Base-by-base conservation (phyloP, 1,140 invertebrate genomes). In the Hydropsyche tenuis region DNA sequence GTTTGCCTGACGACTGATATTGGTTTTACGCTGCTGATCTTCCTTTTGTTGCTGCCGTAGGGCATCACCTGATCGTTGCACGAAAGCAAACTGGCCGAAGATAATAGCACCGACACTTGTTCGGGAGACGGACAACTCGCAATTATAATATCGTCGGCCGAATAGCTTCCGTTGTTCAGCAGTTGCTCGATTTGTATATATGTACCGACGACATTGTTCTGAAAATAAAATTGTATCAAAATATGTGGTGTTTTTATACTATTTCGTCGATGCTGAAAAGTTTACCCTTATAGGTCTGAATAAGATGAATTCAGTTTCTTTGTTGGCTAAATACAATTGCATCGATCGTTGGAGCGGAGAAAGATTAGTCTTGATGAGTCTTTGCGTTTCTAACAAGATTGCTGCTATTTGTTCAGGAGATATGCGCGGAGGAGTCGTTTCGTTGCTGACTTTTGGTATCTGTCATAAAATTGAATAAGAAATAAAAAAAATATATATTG, bases 251-350 rank as follows among this genome's bases (percentile, higher is more conserved):
- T 43, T 68, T 0, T 42, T 18, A 43, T 16, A 65, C 27, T 42
- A 56, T 56, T 56, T 70, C 1, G 4, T 12, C 14, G 4, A n/a
- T n/a, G 12, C 20, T 43, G 51, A 20, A 51, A 65, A 30, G 83
- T 84, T 83, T 82, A 94, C 92, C 81, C 94, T 93, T 37, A 98
- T 93, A 5, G 96, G 96, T 70, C 95, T 88, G 79, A 98, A 97
- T 0, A 99, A 86, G 81, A 98, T 98, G 78, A 95, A 95, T 82
- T 99, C 96, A 0, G 97, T 99, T 83, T 98, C 96, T 76, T 91
- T 90, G 85, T 98, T 99, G n/a, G 96, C 94, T 16, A 99, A 85
- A 83, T 99, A 99, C 0, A 99, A 86, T 77, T 95, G 91, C 95
- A 99, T 96, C 5, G 92, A 93, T 0, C 91, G 88, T 78, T 97